A percentile compares a stretch with the other conserved stretches of the same genome.
These are phyloP conservation scores for Taeniopygia guttata DNA, from an alignment of 2,797 vertebrate genomes.

Conservation along the genomic window DNA sequence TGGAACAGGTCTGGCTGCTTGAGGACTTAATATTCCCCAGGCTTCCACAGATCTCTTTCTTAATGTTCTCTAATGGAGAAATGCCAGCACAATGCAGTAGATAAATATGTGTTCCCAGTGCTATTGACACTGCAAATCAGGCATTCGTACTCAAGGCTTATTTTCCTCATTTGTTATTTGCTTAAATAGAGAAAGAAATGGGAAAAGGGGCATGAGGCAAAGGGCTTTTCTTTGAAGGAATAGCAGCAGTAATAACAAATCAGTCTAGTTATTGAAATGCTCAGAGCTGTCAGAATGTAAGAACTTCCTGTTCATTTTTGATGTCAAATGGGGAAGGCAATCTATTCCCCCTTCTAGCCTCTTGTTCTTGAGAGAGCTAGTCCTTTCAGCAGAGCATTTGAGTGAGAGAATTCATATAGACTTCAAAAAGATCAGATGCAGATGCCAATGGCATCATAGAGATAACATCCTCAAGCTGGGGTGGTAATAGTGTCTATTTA, in stretches of 20 bases:
- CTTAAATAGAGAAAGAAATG: neutral
- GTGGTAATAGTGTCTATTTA: neutral
- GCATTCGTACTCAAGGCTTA: neutral
- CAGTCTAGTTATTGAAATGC: neutral
- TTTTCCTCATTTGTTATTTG: constrained; percentile 1
- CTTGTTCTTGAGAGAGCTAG: neutral
- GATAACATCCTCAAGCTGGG: neutral
- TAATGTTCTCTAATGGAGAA: neutral
- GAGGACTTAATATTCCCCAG: neutral
- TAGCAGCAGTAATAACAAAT: neutral
- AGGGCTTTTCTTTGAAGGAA: neutral
- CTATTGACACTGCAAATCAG: constrained; percentile 18
- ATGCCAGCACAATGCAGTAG: neutral
- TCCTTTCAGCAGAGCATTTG: neutral
- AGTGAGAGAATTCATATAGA: neutral
- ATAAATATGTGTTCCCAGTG: neutral
- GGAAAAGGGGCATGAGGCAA: neutral
- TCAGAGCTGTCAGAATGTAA: neutral
- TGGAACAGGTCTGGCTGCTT: neutral
- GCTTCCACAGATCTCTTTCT: neutral
- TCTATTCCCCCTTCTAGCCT: neutral
- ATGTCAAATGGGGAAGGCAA: neutral
- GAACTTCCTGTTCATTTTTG: neutral
- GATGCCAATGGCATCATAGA: neutral
- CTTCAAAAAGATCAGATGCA: neutral